Base-by-base conservation (phyloP, 2,113 vertebrate genomes). In the Psittacara wagleri region DNA sequence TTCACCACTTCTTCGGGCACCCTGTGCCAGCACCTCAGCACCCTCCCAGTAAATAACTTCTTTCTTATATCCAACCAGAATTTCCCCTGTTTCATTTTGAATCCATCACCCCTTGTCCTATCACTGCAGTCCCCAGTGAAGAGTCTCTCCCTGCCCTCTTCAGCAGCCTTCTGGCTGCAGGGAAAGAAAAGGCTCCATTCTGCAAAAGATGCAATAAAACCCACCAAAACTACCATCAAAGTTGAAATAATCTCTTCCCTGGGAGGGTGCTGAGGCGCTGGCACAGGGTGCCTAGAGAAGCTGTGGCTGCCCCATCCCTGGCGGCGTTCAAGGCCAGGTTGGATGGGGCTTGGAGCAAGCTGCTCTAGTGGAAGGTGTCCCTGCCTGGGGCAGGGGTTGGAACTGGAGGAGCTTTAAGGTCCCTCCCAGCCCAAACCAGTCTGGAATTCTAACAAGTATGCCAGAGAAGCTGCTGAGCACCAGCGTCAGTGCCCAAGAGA, bases 221-320 rank as follows among this genome's bases (percentile, higher is more conserved):
- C 35, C 66, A n/a, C n/a, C 20, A 18, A 41, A 76, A 74, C 1
- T 1, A 20, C 4, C 3, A 77, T 5, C 39, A 20, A 0, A 1
- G 2, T 0, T 4, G 29, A 52, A 66, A 77, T 4, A 33, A 33
- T 8, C 12, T 33, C 55, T 33, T 57, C 31, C 55, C 55, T 57
- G 55, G 9, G 55, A 33, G 31, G 31, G 19, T 57, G 19, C 55
- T 57, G 31, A 33, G 31, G 31, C 5, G 5, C 55, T 33, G 55
- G 55, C 12, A 13, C 31, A 57, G 55, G 31, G 31, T 57, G 54
- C 54, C 3, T 18, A 20, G 18, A 33, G 54, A 33, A 33, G 18
- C 54, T 13, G 54, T 20, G 54, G 54, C 54, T 57, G 54, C 54
- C 54, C 54, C 54, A 33, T 55, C 54, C 54, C 54, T 55, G 55